Conservation (phyloP, 2,113 vertebrate genomes). For the Coreoperca whiteheadi region DNA sequence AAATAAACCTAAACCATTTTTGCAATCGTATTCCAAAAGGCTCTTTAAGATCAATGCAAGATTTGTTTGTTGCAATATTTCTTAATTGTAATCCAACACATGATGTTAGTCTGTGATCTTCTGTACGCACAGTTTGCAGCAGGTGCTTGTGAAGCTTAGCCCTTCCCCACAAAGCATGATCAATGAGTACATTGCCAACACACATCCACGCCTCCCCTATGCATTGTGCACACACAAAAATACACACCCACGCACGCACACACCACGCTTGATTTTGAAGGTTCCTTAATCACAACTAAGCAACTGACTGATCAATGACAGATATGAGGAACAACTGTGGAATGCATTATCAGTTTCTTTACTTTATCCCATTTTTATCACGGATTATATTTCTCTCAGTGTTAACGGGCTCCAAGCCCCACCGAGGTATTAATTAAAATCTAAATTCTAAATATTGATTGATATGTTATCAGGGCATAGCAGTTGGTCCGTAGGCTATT, state of each 20-base stretch:
- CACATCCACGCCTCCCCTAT: conserved; percentile 54
- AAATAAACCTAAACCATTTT: background rate
- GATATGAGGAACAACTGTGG: conserved; percentile 92
- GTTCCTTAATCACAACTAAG: conserved; percentile 89
- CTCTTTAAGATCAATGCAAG: background rate
- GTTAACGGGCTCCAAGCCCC: conserved; percentile 87
- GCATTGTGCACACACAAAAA: conserved; percentile 60
- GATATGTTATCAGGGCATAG: conserved; percentile 98
- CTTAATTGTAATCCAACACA: conserved; percentile 16
- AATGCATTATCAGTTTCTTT: conserved; percentile 82
- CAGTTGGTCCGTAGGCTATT: conserved; percentile 96
- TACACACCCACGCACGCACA: conserved; percentile 64
- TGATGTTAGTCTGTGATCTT: conserved; percentile 26
- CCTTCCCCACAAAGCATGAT: conserved; percentile 61
- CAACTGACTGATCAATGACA: conserved; percentile 92
- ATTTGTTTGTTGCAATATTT: background rate
- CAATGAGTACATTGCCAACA: conserved; percentile 62
- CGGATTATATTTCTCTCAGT: conserved; percentile 96
- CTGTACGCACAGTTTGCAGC: conserved; percentile 44
- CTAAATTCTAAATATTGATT: conserved; percentile 99
- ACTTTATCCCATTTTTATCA: conserved; percentile 89
- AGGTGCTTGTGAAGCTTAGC: conserved; percentile 47
- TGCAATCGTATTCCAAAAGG: background rate
- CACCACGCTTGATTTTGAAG: conserved; percentile 84
- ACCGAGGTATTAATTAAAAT: conserved; percentile 99